Percentiles rank a stretch among this genome's conserved stretches.
Evolutionary conservation across 2,113 vertebrate genomes (phyloP).

Genomic region (Psammodynastes pulverulentus): DNA sequence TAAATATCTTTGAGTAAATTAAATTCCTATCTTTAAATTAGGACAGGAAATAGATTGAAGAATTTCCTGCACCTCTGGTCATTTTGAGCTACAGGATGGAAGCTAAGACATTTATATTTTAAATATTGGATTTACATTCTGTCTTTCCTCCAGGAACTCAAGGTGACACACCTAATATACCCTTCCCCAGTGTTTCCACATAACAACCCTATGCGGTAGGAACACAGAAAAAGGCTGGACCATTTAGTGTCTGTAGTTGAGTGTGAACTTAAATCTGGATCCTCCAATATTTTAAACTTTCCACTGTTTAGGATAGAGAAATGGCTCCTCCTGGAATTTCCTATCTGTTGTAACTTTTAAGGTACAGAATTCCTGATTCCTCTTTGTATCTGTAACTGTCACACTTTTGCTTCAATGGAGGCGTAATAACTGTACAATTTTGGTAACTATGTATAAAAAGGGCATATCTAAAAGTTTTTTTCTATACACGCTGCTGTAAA

Average conservation of each 20-base stretch:
- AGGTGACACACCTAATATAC: neutral
- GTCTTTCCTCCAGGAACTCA: neutral
- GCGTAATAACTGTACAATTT: slow-evolving; percentile 21
- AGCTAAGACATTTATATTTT: neutral
- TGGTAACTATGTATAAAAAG: slow-evolving; percentile 9
- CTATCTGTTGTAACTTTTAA: neutral
- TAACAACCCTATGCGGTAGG: neutral
- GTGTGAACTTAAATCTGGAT: neutral
- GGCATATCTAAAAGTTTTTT: slow-evolving; percentile 14
- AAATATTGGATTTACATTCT: neutral
- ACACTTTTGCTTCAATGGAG: slow-evolving; percentile 13
- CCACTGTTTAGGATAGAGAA: neutral
- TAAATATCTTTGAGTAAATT: neutral
- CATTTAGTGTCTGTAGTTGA: neutral
- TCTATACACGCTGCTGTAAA: slow-evolving; percentile 48
- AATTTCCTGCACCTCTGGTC: neutral
- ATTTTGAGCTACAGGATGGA: neutral
- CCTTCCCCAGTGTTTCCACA: neutral
- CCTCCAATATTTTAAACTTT: neutral
- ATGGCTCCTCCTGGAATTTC: neutral
- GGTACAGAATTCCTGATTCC: neutral
- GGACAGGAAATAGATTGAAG: neutral
- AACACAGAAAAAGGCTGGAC: neutral
- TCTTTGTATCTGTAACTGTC: neutral
- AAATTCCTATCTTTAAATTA: neutral